Evolutionary conservation across 2,797 vertebrate species (phyloP), one percentile per base, ranked within the genome.

Genomic region (Erpetoichthys calabaricus): DNA sequence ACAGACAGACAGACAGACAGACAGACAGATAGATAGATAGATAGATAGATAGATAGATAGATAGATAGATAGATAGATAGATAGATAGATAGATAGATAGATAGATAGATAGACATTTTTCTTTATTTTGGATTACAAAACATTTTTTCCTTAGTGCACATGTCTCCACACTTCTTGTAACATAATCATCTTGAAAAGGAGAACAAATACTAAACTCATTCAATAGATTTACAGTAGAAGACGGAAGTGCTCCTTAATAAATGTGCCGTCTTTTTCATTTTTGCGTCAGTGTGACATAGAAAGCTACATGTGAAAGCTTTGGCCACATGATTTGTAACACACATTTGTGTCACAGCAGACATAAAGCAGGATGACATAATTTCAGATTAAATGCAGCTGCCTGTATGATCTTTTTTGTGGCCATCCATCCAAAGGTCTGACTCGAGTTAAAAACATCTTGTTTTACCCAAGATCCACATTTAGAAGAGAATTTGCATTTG

Each of bases 291-390:
- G n/a, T 56, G 60, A 62, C 56, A 59, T 52, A 7, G 41, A 44
- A 53, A 62, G 51, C 47, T 50, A 73, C 68, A 70, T 62, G 74
- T 67, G 72, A 65, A 57, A 53, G 45, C 10, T 44, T 73, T 58
- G 53, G 63, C 59, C 72, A 72, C 64, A 68, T 62, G 64, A 68
- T 70, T 63, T 64, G 59, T 25, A 25, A 25, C 25, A 25, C 25
- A 25, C 25, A 25, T 25, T 25, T 25, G 25, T 25, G 25, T 25
- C 25, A 25, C 25, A 25, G 25, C 25, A 56, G 53, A 9, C 64
- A 67, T 64, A 67, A 72, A 63, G 56, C 44, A 61, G 62, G 41
- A 64, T 79, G 69, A 80, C 76, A 75, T 78, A 76, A 80, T 57
- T 55, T 61, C 2, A 67, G 62, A 64, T 61, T 45, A 53, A 3